Conservation (phyloP, 2,797 vertebrate species). For the Champsocephalus esox region DNA sequence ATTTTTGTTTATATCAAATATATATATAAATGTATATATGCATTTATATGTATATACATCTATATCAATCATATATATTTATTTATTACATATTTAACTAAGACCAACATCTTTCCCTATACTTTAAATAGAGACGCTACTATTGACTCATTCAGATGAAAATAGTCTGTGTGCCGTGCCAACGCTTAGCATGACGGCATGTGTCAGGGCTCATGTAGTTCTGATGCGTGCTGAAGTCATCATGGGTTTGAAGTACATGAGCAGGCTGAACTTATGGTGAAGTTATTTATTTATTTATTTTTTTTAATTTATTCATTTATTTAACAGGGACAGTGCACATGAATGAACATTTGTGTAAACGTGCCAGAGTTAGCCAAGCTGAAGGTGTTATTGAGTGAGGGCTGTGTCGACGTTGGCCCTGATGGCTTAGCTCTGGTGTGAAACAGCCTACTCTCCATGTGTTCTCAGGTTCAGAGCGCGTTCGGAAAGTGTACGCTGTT, state of each 20-base stretch:
- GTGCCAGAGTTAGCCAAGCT: no score
- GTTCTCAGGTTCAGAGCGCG: constrained; percentile 6
- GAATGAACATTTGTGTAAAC: no score
- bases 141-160: background rate
- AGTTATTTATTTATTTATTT: background rate
- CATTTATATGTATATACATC: background rate
- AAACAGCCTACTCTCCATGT: constrained; percentile 28
- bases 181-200: background rate
- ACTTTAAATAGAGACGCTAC: background rate
- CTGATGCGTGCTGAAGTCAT: background rate
- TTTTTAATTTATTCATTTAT: no score
- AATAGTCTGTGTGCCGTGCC: background rate
- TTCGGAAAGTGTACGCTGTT: constrained; percentile 20
- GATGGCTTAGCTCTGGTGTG: background rate
- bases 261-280: constrained; percentile 2
- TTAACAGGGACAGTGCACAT: no score
- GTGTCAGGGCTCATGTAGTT: background rate
- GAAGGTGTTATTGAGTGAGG: background rate
- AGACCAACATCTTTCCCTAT: no score
- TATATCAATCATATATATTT: no score
- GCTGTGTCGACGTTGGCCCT: background rate
- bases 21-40: background rate
- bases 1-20: no score
- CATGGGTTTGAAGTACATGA: background rate
- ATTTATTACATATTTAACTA: no score